A percentile compares a stretch with the other conserved stretches of the same genome.
Evolutionary conservation across 1,140 invertebrate genomes (phyloP).

Genomic region (Zaprionus lachaisei): DNA sequence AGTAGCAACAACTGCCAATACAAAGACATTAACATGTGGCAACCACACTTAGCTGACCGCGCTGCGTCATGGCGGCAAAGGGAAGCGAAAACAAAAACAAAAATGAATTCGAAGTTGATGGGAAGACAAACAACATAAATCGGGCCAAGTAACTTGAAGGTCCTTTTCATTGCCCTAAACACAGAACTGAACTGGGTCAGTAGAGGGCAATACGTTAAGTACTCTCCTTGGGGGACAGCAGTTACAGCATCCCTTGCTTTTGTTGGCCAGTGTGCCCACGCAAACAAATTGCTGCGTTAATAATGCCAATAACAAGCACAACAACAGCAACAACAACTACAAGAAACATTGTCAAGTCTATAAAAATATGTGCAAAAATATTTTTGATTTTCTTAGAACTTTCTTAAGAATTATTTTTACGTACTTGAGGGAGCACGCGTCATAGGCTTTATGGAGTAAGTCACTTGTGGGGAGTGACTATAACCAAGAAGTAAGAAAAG

Average conservation of each 20-base stretch:
- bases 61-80: background rate
- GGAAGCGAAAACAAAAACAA: constrained; percentile 12
- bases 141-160: constrained; percentile 30
- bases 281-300: constrained; percentile 55
- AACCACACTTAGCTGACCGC: constrained; percentile 29
- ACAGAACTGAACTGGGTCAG: constrained; percentile 35
- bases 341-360: constrained; percentile 33
- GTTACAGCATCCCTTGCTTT: constrained; percentile 17
- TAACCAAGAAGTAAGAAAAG: background rate
- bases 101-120: constrained; percentile 6
- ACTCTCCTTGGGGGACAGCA: constrained; percentile 22
- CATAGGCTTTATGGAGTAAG: background rate
- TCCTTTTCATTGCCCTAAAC: constrained; percentile 18
- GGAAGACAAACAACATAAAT: constrained; percentile 51
- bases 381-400: constrained; percentile 30
- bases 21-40: constrained; percentile 53
- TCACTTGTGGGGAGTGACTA: background rate
- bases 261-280: constrained; percentile 38
- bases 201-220: constrained; percentile 48
- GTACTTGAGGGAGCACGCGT: background rate
- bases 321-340: constrained; percentile 17
- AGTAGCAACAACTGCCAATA: constrained; percentile 31
- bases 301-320: constrained; percentile 45
- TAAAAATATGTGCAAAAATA: constrained; percentile 43
- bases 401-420: background rate